Percentiles rank a stretch among this genome's conserved stretches.
These are phyloP conservation scores for Garra rufa DNA, from an alignment of 2,113 vertebrate species.

Conservation along the genomic window DNA sequence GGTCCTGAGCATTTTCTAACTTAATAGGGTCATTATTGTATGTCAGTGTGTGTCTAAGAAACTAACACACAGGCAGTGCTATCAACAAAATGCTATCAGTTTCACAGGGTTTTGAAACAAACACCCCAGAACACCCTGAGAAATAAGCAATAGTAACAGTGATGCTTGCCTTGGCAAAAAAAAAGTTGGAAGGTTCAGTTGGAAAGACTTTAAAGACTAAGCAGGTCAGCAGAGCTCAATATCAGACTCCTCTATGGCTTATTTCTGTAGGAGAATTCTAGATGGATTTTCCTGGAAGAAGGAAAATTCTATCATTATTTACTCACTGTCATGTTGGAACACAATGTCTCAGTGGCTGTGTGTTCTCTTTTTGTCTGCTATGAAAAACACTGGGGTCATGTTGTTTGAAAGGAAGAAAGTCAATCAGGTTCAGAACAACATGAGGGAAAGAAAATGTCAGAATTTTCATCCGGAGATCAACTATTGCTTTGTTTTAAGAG, in stretches of 20 bases:
- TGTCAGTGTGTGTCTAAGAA: neutral
- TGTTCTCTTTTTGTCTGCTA: neutral
- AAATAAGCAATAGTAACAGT: neutral
- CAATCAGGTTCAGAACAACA: neutral
- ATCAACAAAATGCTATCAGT: neutral
- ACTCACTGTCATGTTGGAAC: neutral
- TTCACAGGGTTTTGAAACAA: neutral
- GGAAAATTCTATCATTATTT: neutral
- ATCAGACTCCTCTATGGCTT: neutral
- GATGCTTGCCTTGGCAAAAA: neutral
- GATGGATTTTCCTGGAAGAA: neutral
- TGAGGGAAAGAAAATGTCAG: neutral
- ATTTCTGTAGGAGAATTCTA: neutral
- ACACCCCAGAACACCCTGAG: neutral
- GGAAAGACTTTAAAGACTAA: constrained; percentile 7
- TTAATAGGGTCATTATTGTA: constrained; percentile 17
- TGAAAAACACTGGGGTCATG: neutral
- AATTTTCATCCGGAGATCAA: neutral
- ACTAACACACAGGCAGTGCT: neutral
- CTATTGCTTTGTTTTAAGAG: neutral
- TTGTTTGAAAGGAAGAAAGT: neutral
- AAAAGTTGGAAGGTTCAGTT: neutral
- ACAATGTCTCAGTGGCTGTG: neutral
- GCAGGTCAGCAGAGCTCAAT: neutral
- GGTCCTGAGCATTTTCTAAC: constrained; percentile 15